Percentiles rank a stretch among this genome's conserved stretches.
These are phyloP conservation scores for Plagodis pulveraria DNA, from an alignment of 2,888 invertebrate genomes.

Conservation along the genomic window DNA sequence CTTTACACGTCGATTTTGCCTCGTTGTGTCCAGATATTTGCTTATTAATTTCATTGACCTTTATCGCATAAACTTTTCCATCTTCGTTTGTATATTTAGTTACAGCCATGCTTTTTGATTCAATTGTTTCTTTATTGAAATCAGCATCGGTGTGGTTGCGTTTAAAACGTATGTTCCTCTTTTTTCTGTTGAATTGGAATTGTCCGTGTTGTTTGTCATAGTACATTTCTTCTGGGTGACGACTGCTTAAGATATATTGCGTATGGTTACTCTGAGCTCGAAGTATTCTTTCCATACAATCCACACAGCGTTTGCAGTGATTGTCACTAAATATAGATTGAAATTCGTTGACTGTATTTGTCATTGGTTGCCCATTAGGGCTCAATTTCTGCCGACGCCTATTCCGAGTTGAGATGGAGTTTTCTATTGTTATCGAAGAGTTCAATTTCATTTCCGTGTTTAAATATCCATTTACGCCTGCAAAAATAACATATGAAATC, in stretches of 20 bases:
- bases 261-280: conserved; percentile 45
- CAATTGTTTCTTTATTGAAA: conserved; percentile 39
- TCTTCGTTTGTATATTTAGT: conserved; percentile 58
- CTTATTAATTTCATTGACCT: conserved; percentile 56
- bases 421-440: conserved; percentile 36
- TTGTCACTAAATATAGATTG: conserved; percentile 50
- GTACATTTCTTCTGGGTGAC: conserved; percentile 40
- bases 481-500: conserved; percentile 4
- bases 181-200: conserved; percentile 1
- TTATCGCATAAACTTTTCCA: conserved; percentile 60
- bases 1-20: conserved; percentile 48
- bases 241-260: conserved; percentile 24
- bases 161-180: conserved; percentile 25
- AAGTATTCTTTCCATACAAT: conserved; percentile 61
- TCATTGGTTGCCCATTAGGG: conserved; percentile 40
- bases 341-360: conserved; percentile 42
- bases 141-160: conserved; percentile 37
- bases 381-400: conserved; percentile 31
- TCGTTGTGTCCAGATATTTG: conserved; percentile 31
- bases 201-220: conserved; percentile 40
- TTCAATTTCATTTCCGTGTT: conserved; percentile 16
- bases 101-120: conserved; percentile 48
- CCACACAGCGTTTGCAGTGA: conserved; percentile 51
- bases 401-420: conserved; percentile 19
- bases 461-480: conserved; percentile 17